Evolutionary conservation across 2,888 invertebrate species (phyloP).

Genomic region (Lacanobia oleracea): DNA sequence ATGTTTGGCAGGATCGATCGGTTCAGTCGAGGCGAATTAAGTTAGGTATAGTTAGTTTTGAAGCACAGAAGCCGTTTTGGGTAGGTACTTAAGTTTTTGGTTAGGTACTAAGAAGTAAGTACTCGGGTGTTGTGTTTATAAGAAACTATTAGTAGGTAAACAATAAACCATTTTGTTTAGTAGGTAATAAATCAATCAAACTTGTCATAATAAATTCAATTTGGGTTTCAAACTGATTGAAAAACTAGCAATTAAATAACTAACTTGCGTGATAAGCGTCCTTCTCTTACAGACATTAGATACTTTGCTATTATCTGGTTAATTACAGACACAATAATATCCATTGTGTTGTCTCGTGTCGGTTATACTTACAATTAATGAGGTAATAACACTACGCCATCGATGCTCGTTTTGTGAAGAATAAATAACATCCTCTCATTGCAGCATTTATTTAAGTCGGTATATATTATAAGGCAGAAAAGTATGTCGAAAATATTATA

Average conservation of each 20-base stretch:
- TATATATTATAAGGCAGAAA: background rate
- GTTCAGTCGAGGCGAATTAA: background rate
- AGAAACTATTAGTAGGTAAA: background rate
- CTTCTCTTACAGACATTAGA: background rate
- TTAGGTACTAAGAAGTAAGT: background rate
- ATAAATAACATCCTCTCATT: background rate
- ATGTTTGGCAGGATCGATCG: background rate
- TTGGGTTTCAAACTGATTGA: conserved; percentile 8
- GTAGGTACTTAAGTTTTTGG: background rate
- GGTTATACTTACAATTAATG: background rate
- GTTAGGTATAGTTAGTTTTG: background rate
- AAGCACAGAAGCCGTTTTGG: background rate
- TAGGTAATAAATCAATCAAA: conserved; percentile 15
- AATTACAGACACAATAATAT: conserved; percentile 6
- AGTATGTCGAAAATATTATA: background rate
- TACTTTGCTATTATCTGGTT: conserved; percentile 11
- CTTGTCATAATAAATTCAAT: conserved; percentile 18
- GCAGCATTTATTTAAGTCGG: background rate
- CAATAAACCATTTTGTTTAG: background rate
- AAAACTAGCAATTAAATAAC: conserved; percentile 18
- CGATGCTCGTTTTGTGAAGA: background rate
- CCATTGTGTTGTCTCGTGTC: conserved; percentile 27
- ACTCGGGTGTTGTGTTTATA: background rate
- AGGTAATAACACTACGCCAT: conserved; percentile 3
- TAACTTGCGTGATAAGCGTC: conserved; percentile 20